These are phyloP conservation scores for Calcarius ornatus DNA, from an alignment of 2,113 vertebrate genomes.

Conservation along the genomic window DNA sequence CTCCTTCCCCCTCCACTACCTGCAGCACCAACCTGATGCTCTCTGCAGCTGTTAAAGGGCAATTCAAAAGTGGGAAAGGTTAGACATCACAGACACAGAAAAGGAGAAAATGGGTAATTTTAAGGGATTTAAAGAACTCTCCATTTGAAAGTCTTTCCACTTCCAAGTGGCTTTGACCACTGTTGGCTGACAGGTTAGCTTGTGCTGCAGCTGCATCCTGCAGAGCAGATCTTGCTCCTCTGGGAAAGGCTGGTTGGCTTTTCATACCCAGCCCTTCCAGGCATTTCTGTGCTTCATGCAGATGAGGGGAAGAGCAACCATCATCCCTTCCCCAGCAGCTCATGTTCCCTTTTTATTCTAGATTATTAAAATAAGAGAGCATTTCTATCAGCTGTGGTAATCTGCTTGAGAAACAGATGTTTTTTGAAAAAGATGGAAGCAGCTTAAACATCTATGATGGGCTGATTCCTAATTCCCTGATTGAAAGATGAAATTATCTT, in stretches of 20 bases:
- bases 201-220: neutral
- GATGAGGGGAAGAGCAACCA: neutral
- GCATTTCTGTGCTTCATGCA: neutral
- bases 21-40: neutral
- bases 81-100: neutral
- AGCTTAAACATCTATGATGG: conserved; percentile 36
- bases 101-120: neutral
- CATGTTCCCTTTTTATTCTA: neutral
- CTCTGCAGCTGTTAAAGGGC: neutral
- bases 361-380: conserved; percentile 31
- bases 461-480: conserved; percentile 60
- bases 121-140: neutral
- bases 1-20: neutral
- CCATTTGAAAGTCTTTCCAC: neutral
- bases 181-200: neutral
- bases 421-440: conserved; percentile 52
- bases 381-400: conserved; percentile 61
- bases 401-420: conserved; percentile 71
- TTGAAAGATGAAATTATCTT: conserved; percentile 49
- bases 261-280: neutral
- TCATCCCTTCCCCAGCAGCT: neutral
- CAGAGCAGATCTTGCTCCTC: neutral
- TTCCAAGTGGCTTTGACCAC: neutral
- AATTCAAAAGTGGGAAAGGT: neutral
- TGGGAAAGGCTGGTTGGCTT: neutral